A percentile compares a stretch with the other conserved stretches of the same genome.
These are phyloP conservation scores for Caradrina kadenii DNA, from an alignment of 2,888 invertebrate species.

Conservation along the genomic window DNA sequence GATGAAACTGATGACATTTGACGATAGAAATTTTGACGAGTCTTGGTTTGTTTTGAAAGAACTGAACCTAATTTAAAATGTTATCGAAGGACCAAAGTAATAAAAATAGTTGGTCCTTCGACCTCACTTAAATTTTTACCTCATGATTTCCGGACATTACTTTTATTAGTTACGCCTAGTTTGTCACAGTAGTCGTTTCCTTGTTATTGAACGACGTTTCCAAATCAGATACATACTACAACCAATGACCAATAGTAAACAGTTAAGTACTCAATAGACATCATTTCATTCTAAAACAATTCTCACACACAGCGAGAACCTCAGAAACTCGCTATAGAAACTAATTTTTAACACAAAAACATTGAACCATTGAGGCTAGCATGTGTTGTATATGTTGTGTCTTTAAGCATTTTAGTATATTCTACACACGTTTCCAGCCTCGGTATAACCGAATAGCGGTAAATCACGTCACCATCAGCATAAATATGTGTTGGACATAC, in stretches of 20 bases:
- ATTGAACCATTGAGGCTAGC: constrained; percentile 8
- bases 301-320: not conserved
- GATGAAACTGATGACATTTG: not conserved
- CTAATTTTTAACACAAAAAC: constrained; percentile 12
- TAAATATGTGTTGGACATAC: constrained; percentile 40
- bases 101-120: not conserved
- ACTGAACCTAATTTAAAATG: too few relatives aligned
- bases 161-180: not conserved
- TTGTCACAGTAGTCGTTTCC: not conserved
- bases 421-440: constrained; percentile 41
- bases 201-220: not conserved
- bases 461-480: constrained; percentile 51
- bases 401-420: constrained; percentile 45
- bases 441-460: constrained; percentile 52
- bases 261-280: not conserved
- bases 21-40: not conserved
- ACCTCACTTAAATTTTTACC: not conserved
- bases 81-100: not conserved
- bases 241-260: not conserved
- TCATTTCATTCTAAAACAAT: not conserved
- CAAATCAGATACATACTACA: not conserved
- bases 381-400: constrained; percentile 3
- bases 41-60: too few relatives aligned
- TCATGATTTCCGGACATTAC: not conserved
- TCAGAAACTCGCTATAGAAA: not conserved